Evolutionary conservation across 2,113 vertebrate species (phyloP).

Genomic region (Tachuris rubrigastra): DNA sequence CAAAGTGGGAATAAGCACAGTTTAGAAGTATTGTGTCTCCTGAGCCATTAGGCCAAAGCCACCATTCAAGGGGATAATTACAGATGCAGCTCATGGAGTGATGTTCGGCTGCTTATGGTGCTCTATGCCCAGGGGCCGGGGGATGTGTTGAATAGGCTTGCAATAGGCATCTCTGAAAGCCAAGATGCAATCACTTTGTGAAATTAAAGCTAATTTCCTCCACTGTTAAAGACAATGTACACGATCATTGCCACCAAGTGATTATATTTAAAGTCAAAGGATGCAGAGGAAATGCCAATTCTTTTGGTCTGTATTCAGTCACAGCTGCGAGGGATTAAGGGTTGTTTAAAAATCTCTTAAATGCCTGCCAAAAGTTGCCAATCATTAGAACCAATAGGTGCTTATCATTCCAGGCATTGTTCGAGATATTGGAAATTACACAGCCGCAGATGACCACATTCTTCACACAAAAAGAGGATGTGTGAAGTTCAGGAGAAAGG

Average conservation of each 20-base stretch:
- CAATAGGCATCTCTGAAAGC: slow-evolving; percentile 27
- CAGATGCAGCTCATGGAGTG: background rate
- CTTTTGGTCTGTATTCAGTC: background rate
- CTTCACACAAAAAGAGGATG: background rate
- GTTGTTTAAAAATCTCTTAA: slow-evolving; percentile 54
- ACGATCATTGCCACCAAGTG: slow-evolving; percentile 13
- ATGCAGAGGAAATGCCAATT: slow-evolving; percentile 38
- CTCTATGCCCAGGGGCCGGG: background rate
- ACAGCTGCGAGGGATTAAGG: slow-evolving; percentile 50
- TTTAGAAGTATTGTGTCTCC: background rate
- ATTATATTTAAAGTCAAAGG: slow-evolving; percentile 61
- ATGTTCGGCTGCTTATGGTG: background rate
- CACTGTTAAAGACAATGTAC: slow-evolving; percentile 40
- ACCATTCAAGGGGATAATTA: background rate
- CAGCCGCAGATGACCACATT: background rate
- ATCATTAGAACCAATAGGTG: slow-evolving; percentile 21
- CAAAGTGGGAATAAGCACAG: background rate
- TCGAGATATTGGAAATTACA: slow-evolving; percentile 10
- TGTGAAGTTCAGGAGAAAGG: background rate
- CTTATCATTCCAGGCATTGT: slow-evolving; percentile 19
- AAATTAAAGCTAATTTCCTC: slow-evolving; percentile 55
- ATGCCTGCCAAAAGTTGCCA: slow-evolving; percentile 27
- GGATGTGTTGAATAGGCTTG: background rate
- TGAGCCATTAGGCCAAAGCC: background rate
- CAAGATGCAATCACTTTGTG: slow-evolving; percentile 49